Evolutionary conservation across 1,140 invertebrate genomes (phyloP).

Genomic region (Cydia strobilella): DNA sequence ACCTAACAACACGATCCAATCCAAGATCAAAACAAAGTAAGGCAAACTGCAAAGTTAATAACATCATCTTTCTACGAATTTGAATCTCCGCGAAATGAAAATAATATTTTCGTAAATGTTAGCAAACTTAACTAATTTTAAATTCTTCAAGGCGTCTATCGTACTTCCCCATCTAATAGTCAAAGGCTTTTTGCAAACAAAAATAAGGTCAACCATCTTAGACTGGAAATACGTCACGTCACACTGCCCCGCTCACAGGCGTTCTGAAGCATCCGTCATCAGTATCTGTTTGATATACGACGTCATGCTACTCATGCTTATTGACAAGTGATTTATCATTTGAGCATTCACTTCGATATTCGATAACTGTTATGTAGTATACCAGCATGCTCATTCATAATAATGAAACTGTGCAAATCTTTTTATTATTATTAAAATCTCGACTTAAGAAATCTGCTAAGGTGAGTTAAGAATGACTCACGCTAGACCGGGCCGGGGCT

Average conservation of each 20-base stretch:
- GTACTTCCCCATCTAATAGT: neutral
- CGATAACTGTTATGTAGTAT: neutral
- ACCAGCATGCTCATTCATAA: neutral
- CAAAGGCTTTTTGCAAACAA: neutral
- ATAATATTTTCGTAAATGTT: no score
- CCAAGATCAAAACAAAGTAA: no score
- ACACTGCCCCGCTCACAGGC: constrained; percentile 9
- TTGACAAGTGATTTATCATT: constrained; percentile 29
- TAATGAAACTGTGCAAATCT: neutral
- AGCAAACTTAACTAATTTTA: no score
- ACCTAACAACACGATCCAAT: no score
- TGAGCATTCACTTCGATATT: constrained; percentile 9
- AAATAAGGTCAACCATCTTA: constrained; percentile 4
- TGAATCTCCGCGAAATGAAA: no score
- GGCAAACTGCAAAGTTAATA: no score
- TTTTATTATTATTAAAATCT: no score
- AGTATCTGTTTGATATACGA: constrained; percentile 31
- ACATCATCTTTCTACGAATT: no score
- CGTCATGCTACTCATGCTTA: constrained; percentile 15
- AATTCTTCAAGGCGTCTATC: no score
- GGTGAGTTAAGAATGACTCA: no score
- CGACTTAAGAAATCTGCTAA: no score
- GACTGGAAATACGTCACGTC: constrained; percentile 21
- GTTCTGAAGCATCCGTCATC: constrained; percentile 30
- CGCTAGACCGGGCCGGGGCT: no score